Base-by-base conservation (phyloP, 37 sponge, comb jelly and placozoan species). In the Spongilla lacustris region DNA sequence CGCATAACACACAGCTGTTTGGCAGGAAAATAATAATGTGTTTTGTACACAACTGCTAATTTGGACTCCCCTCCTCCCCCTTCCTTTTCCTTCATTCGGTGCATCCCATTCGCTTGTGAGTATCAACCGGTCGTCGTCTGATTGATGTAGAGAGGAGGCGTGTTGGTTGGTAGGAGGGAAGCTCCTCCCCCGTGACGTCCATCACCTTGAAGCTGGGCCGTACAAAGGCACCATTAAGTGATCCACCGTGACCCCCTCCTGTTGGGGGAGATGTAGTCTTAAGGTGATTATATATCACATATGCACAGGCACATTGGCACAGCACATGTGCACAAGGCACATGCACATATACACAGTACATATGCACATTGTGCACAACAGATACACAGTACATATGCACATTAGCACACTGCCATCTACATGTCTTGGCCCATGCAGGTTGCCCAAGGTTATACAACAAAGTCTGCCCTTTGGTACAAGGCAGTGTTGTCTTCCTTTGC, bases 101-200 rank as follows among this genome's bases (percentile, higher is more conserved):
- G 72, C 93, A 96, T 28, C 96, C 96, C 74, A 96, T 86, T 67
- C 96, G 71, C 70, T 94, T 96, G 73, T 94, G 89, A 4, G 96
- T 94, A 69, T 89, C 76, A 35, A 71, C 79, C 27, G 25, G 73
- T 19, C 75, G 85, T 23, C 35, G 83, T 75, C 46, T 84, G 12
- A 83, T 70, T 37, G 41, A 50, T 34, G 79, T 41, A 22, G 69
- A 36, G 66, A 70, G 71, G 71, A 71, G 36, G n/a, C 67, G 37
- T 3, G 83, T n/a, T 46, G 84, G 81, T n/a, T 73, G 73, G 81
- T 95, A 95, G 69, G 87, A 80, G 3, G 96, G 96, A 46, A 95
- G 72, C 74, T 95, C 87, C 28, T 87, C 83, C 27, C 38, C 86
- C 19, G 83, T 87, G 0, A 83, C 73, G 76, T 93, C 96, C 68